Base-by-base conservation (phyloP, 2,113 vertebrate species). In the Burhinus bistriatus region DNA sequence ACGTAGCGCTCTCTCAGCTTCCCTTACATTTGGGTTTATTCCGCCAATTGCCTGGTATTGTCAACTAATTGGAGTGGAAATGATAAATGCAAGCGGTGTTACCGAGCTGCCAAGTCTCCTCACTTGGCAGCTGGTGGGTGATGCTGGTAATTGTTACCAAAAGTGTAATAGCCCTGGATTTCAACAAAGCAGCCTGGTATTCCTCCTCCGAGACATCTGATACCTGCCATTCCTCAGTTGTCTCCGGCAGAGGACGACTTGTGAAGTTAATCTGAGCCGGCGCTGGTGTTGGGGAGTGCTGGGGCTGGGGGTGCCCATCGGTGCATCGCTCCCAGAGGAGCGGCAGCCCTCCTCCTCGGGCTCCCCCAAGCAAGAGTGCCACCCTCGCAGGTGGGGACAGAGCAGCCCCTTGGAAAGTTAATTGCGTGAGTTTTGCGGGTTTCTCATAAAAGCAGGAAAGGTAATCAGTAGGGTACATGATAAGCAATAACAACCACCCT, bases 21-120 rank as follows among this genome's bases (percentile, higher is more conserved):
- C 89, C 81, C 83, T 62, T 92, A 64, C 26, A 13, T 65, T 89
- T 49, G 65, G 42, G 92, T 91, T 96, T 83, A 61, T 97, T 91
- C 94, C 95, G 94, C 89, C 81, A 59, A 3, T 97, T 91, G 90
- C 91, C 93, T n/a, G 51, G 61, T 72, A 51, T 94, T 95, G 94
- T 94, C 92, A 38, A 21, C 82, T 97, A 97, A 98, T 97, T 96
- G 97, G 93, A 96, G 92, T 95, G 95, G 95, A 97, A 96, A 96
- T 89, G 96, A 91, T 87, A 86, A 94, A 83, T 87, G 96, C 82
- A 94, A 94, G 96, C 29, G 6, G 42, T 25, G 66, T 91, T 97
- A 71, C 49, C 21, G 80, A 52, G 62, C 91, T 97, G 97, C 98
- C 98, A 97, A 83, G 71, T 59, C 96, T 96, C 89, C 70, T 94